Conservation (phyloP, 1,140 invertebrate species). For the Trachymyrmex septentrionalis region DNA sequence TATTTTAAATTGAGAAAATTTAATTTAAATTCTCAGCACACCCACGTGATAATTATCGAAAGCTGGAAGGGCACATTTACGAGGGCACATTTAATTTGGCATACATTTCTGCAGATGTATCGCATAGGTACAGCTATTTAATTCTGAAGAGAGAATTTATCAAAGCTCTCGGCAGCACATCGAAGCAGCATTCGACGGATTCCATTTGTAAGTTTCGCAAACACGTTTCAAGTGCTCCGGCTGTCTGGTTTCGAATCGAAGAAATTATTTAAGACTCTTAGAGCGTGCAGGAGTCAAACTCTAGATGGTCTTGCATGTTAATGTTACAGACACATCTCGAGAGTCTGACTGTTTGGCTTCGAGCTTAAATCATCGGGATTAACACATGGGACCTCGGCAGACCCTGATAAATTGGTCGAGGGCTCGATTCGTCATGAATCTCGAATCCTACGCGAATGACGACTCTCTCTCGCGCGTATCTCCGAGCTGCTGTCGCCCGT, state of each 20-base stretch:
- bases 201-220: not conserved
- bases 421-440: not conserved
- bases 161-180: not conserved
- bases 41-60: not conserved
- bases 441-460: not conserved
- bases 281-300: not conserved
- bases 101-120: not conserved
- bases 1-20: not conserved
- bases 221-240: not conserved
- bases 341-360: not conserved
- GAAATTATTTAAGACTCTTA: not conserved
- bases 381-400: not conserved
- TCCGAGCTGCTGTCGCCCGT: not conserved
- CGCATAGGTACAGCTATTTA: not conserved
- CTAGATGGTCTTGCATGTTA: not conserved
- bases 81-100: not conserved
- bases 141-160: not conserved
- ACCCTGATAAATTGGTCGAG: not conserved
- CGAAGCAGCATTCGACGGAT: not conserved
- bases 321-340: not conserved
- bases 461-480: not conserved
- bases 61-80: not conserved
- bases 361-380: not conserved
- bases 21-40: not conserved
- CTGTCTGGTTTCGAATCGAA: not conserved